Evolutionary conservation across 2,888 invertebrate species (phyloP), one percentile per base, ranked within the genome.

Genomic region (Diarsia brunnea): DNA sequence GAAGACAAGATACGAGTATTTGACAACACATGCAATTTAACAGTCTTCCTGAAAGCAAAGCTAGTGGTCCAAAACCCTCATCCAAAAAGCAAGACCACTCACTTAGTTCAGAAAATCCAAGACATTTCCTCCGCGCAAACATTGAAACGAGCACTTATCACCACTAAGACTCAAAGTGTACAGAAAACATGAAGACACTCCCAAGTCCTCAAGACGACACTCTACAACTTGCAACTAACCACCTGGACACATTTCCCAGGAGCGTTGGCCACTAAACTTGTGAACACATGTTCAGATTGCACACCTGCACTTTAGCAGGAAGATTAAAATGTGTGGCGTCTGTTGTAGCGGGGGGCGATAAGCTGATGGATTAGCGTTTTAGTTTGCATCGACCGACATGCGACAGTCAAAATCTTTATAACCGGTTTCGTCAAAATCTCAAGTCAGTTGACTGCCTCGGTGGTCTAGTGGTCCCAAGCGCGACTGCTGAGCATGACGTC

Each of bases 241-340:
- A 86, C 69, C 84, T 82, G 63, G 63, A 45, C 69, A 71, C 60
- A 69, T 51, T n/a, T 77, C 67, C 47, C 16, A 66, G 1, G 67
- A 53, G 69, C 43, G 47, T 51, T 78, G 19, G 31, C 63, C 38
- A 38, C 45, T n/a, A 31, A 82, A 69, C 58, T 69, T 67, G 45
- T 27, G 24, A 43, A 84, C 80, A 79, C 53, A 19, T 79, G 84
- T 60, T 79, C 53, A 49, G 19, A 65, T 49, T 64, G 43, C 61
- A 85, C 82, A 71, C 83, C 58, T 71, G 86, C 45, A 60, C 53
- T 78, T 49, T 31, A 14, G 21, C n/a, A 14, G 14, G 51, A 19
- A 61, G 24, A 82, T 78, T 70, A 61, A 53, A 58, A 68, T 31
- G 67, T 70, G 38, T 55, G 84, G 79, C 45, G 43, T 19, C 16